phyloP scores from a whole-genome alignment of 2,888 invertebrate species.

The Heliothis peltigera region DNA sequence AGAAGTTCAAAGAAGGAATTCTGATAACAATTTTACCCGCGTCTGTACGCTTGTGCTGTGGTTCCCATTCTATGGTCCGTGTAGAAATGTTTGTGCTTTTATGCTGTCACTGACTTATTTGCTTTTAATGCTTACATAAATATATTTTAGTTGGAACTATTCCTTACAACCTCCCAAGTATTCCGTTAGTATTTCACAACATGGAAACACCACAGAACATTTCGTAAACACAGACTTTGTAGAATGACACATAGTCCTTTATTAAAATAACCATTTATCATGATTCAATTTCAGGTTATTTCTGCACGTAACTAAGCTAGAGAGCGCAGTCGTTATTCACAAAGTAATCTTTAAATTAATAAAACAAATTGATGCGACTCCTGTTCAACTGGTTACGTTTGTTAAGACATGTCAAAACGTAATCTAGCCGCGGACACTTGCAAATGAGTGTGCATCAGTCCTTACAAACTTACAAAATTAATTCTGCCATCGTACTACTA shows the following conservation, averaged over 20 bases:
- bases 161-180: constrained; percentile 50
- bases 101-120: constrained; percentile 75
- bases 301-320: constrained; percentile 48
- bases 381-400: constrained; percentile 75
- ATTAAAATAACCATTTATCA: constrained; percentile 54
- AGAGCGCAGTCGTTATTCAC: constrained; percentile 53
- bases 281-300: constrained; percentile 57
- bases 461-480: constrained; percentile 53
- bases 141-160: constrained; percentile 56
- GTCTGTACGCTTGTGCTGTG: constrained; percentile 70
- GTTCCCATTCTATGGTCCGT: constrained; percentile 68
- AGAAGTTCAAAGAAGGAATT: constrained; percentile 34
- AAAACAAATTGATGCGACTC: constrained; percentile 71
- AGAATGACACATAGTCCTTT: constrained; percentile 40
- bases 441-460: constrained; percentile 80
- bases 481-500: constrained; percentile 44
- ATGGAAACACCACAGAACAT: constrained; percentile 38
- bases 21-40: constrained; percentile 60
- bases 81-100: constrained; percentile 73
- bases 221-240: constrained; percentile 39
- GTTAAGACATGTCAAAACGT: constrained; percentile 79
- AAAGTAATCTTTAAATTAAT: constrained; percentile 73
- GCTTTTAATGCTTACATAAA: constrained; percentile 65
- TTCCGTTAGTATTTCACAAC: constrained; percentile 43
- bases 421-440: constrained; percentile 82